Conservation (phyloP, 2,113 vertebrate species). For the Archocentrus centrarchus region DNA sequence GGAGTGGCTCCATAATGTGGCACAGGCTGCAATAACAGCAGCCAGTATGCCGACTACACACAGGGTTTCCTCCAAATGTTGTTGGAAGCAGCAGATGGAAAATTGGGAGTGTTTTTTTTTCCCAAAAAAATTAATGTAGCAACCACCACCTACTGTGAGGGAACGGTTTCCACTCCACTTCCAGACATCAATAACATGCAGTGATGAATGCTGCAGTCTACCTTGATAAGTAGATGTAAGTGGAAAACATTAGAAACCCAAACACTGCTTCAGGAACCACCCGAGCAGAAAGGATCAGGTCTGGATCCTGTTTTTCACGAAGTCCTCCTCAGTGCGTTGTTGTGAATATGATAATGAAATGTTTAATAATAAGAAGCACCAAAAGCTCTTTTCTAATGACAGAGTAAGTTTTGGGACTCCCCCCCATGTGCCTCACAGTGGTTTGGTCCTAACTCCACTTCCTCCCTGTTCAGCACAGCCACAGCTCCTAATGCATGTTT, state of each 20-base stretch:
- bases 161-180: not conserved
- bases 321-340: accelerated
- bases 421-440: not conserved
- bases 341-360: not conserved
- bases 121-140: not conserved
- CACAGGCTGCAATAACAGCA: not conserved
- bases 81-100: not conserved
- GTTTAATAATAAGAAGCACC: not conserved
- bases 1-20: not conserved
- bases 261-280: too few species aligned
- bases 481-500: too few species aligned
- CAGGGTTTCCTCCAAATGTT: not conserved
- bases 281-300: too few species aligned
- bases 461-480: too few species aligned
- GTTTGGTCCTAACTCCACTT: not conserved
- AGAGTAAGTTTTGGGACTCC: too few species aligned
- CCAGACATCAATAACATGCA: not conserved
- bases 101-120: too few species aligned
- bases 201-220: too few species aligned
- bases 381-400: not conserved
- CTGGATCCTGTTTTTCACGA: not conserved
- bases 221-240: accelerated
- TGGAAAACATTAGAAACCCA: too few species aligned
- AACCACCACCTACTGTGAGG: not conserved
- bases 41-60: not conserved